Base-by-base conservation (phyloP, 2,888 invertebrate genomes). In the Volucella zonaria region DNA sequence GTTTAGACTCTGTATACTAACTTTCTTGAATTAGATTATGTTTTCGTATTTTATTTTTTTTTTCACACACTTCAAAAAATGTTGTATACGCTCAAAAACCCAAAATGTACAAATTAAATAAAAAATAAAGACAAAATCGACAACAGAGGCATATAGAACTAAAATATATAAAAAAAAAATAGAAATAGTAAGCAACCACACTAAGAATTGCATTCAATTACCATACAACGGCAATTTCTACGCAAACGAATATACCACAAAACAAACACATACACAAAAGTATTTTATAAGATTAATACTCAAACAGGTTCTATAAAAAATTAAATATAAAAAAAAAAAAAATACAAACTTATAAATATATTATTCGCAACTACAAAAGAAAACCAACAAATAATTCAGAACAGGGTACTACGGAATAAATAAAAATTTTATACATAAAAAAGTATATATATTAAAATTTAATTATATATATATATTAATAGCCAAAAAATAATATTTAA, bases 51-150 rank as follows among this genome's bases (percentile, higher is more conserved):
- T 82, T 23, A 1, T 68, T 42, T 49, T 61, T 45, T 31, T 45
- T 15, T 40, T n/a, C n/a, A 66, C 45, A 52, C 31, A 54, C n/a
- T 67, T 45, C 42, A 56, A 51, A 58, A 80, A 71, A 66, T 59
- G 78, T 78, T 82, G 86, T 86, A 86, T 86, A 86, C 86, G 86
- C 86, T 82, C 86, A 82, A 86, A 81, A 86, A 82, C 58, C 82
- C 86, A 77, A 66, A 85, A 86, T 82, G 86, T 86, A 86, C 86
- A 86, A 86, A 86, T 58, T 71, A 76, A 74, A 66, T 43, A 52
- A 71, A 80, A 62, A 67, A 18, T 12, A 58, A 68, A 18, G 38
- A 58, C 15, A 73, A 66, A 59, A 79, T 42, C 11, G 38, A 58
- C 45, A 56, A 49, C 66, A 68, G 79, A 82, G 51, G 77, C 77